Conservation (phyloP, 2,113 vertebrate genomes). For the Rhipidura dahli region DNA sequence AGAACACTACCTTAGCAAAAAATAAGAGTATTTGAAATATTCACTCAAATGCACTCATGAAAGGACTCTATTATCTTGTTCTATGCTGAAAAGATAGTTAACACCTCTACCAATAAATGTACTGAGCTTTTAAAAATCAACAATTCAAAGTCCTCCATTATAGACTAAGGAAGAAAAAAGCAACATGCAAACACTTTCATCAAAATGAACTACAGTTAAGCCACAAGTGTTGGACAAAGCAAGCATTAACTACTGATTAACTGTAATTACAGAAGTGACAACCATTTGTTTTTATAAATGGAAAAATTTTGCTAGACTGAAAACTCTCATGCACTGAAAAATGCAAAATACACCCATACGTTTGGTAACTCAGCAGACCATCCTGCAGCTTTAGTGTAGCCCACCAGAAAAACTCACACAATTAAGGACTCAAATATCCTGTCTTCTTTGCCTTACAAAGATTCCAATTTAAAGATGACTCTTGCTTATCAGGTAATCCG, state of each 20-base stretch:
- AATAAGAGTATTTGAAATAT: not conserved
- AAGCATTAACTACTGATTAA: not conserved
- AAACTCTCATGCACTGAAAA: not conserved
- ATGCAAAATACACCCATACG: not conserved
- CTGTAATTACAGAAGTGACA: not conserved
- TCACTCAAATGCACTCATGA: not conserved
- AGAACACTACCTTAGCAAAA: not conserved
- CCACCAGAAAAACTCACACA: not conserved
- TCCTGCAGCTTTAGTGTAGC: not conserved
- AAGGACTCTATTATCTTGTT: not conserved
- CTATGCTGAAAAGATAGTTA: constrained; percentile 1
- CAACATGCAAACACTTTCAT: not conserved
- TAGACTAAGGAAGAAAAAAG: not conserved
- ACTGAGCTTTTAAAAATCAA: not conserved
- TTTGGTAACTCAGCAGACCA: not conserved
- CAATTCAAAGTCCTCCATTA: not conserved
- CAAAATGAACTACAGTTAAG: not conserved
- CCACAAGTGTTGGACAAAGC: not conserved
- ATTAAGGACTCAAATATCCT: not conserved
- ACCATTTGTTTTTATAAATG: not conserved
- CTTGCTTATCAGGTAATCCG: not conserved
- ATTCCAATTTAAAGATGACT: not conserved
- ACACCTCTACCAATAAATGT: not conserved
- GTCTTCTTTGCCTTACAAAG: not conserved
- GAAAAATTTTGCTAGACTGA: not conserved